These are phyloP conservation scores for Sarotherodon lohbergeri DNA, from an alignment of 2,113 vertebrate genomes.

Conservation along the genomic window DNA sequence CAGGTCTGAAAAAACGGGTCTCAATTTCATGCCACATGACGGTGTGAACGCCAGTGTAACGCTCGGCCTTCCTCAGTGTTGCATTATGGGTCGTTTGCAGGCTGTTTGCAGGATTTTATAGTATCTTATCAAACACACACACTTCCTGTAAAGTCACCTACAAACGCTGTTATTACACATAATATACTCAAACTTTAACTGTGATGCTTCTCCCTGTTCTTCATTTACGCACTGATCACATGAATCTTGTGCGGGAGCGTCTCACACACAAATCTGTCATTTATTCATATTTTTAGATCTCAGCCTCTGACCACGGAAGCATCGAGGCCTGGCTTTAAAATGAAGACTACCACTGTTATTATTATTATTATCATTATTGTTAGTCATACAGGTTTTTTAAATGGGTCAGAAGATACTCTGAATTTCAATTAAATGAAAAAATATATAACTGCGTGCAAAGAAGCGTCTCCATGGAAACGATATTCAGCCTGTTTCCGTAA, in stretches of 20 bases:
- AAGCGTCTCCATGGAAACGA: background rate
- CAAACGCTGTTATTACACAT: background rate
- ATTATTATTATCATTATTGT: background rate
- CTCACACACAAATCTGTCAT: background rate
- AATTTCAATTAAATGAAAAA: background rate
- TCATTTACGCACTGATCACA: background rate
- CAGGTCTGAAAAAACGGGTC: background rate
- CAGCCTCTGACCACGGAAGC: background rate
- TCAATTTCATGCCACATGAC: background rate
- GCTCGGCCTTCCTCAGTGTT: background rate
- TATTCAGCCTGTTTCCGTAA: background rate
- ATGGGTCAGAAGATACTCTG: background rate
- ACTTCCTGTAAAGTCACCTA: background rate
- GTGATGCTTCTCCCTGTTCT: background rate
- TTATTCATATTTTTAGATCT: background rate
- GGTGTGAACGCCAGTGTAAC: background rate
- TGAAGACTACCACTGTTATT: background rate
- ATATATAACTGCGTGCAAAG: background rate
- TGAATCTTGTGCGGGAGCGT: background rate
- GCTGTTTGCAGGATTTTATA: background rate
- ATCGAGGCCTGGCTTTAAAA: background rate
- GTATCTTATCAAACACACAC: background rate
- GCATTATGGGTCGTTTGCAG: background rate
- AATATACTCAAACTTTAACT: too few species aligned
- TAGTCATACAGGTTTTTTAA: background rate